These are phyloP conservation scores for Noctua janthe DNA, from an alignment of 2,888 invertebrate genomes.

Conservation along the genomic window DNA sequence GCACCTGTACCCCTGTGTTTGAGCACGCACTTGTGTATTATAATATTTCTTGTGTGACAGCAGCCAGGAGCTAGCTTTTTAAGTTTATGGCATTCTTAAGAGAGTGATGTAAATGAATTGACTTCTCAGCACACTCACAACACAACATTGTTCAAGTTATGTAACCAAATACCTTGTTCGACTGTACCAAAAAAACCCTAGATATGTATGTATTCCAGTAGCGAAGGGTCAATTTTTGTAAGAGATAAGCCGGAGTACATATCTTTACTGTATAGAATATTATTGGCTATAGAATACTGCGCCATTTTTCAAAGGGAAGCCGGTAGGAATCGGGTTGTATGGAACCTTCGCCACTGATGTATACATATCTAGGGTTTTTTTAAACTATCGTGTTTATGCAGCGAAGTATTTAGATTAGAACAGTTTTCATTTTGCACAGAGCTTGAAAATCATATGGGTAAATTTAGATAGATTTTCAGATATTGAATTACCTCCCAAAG, in stretches of 20 bases:
- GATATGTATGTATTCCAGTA: no score
- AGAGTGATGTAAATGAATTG: neutral
- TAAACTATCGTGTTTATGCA: neutral
- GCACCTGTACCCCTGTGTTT: neutral
- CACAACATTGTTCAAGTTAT: neutral
- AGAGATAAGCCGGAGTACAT: no score
- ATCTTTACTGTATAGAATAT: no score
- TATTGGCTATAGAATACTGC: no score
- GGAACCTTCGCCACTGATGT: neutral
- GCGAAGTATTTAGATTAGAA: slow-evolving; percentile 11
- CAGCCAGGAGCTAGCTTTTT: neutral
- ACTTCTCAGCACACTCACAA: neutral
- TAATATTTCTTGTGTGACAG: neutral
- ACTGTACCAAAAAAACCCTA: neutral
- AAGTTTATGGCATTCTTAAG: neutral
- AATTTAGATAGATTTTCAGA: no score
- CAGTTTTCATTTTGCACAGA: slow-evolving; percentile 3
- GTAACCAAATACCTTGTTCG: neutral
- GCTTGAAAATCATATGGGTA: neutral
- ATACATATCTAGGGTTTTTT: slow-evolving; percentile 2
- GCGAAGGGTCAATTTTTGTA: no score
- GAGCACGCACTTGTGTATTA: neutral
- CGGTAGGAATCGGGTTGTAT: no score
- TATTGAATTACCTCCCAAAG: neutral
- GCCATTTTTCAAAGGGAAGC: no score